Conservation (phyloP, 2,888 invertebrate species). For the Pachycephus smyrnensis region DNA sequence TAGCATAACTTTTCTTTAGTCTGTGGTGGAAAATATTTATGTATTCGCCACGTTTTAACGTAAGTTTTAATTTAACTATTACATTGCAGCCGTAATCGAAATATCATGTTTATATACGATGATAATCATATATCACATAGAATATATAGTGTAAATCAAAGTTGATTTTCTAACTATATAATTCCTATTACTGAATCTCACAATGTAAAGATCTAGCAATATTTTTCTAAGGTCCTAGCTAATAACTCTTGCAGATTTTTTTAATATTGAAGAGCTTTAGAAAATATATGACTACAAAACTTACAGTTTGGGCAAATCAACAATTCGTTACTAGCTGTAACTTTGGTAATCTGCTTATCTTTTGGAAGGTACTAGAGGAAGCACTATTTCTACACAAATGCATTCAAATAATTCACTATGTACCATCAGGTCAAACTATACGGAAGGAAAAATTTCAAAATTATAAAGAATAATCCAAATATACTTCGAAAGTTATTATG, state of each 20-base stretch:
- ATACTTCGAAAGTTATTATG: background rate
- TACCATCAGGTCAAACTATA: background rate
- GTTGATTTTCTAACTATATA: background rate
- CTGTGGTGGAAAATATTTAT: background rate
- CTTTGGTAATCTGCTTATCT: background rate
- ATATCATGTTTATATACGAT: background rate
- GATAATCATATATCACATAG: background rate
- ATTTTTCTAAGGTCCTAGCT: background rate
- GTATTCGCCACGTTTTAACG: background rate
- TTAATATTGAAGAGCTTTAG: background rate
- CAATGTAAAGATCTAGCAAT: background rate
- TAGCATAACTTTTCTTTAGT: background rate
- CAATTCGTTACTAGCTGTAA: background rate
- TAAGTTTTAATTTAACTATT: background rate
- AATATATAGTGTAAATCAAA: background rate
- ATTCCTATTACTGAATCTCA: background rate
- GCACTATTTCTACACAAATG: background rate
- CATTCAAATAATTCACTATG: background rate
- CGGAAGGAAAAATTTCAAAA: background rate
- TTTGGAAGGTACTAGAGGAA: background rate
- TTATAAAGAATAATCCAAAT: background rate
- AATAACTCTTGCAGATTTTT: background rate
- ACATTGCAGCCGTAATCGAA: background rate
- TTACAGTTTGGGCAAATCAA: background rate
- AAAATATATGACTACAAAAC: background rate